Base-by-base conservation (phyloP, 2,113 vertebrate genomes). In the Lepisosteus osseus region DNA sequence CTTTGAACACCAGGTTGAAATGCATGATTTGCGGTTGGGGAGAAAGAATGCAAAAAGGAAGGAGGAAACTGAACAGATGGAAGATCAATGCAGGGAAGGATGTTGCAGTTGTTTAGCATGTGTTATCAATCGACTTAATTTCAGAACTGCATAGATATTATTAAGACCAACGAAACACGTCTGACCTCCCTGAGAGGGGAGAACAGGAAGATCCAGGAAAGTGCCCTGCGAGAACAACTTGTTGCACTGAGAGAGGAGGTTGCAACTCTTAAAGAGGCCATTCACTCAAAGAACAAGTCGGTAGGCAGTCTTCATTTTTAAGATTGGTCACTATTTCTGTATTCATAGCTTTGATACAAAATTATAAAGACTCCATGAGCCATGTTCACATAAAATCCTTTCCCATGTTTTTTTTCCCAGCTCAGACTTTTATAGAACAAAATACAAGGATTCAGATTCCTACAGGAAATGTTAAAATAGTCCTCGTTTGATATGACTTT, bases 141-240 rank as follows among this genome's bases (percentile, higher is more conserved):
- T 2, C 54, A 74, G 73, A n/a, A 66, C n/a, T 75, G 44, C 45
- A 56, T 66, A 42, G 54, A 55, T 41, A 15, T 9, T 14, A 75
- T 75, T 29, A 54, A 66, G 15, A 7, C 12, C n/a, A 75, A 71
- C n/a, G 73, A 70, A 15, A 59, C 9, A 47, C 56, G 44, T 41
- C 68, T 75, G 54, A 15, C 42, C 14, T 17, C 63, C 54, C n/a
- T 75, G 9, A 45, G 17, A 17, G 29, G 14, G 17, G 62, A 70
- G 15, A 55, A 59, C 54, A 14, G 15, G 43, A n/a, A 42, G 17
- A 56, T 61, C 17, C 56, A 12, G 11, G 54, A 54, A 5, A 8
- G n/a, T 45, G 13, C 8, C 6, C 3, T 44, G 41, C 3, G 12
- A 44, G 11, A 40, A 44, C 68, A 15, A 41, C 56, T 43, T 1